These are phyloP conservation scores for Linhomoeus sp. DNA, from an alignment of 2,888 invertebrate genomes.

Conservation along the genomic window DNA sequence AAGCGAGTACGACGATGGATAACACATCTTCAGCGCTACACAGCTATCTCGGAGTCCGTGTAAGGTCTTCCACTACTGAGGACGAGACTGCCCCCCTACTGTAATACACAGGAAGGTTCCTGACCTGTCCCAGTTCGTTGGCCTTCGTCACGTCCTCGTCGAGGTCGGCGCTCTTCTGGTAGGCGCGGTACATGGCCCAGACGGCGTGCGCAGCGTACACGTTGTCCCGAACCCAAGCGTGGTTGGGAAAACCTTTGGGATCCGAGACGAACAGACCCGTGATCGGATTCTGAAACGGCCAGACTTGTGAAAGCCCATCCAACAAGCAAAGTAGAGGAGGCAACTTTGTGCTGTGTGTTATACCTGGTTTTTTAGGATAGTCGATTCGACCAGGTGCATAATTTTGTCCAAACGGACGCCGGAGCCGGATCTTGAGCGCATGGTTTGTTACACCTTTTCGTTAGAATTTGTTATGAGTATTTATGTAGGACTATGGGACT, in stretches of 20 bases:
- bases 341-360: too few relatives aligned
- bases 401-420: conserved; percentile 70
- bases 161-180: conserved; percentile 93
- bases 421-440: conserved; percentile 34
- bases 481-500: too few relatives aligned
- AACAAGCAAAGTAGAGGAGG: too few relatives aligned
- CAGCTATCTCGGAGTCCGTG: too few relatives aligned
- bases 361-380: conserved; percentile 66
- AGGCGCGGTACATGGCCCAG: conserved; percentile 95
- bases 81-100: too few relatives aligned
- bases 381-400: conserved; percentile 73
- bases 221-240: conserved; percentile 98
- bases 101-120: too few relatives aligned
- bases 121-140: conserved; percentile 69
- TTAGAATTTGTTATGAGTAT: too few relatives aligned
- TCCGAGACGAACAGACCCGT: conserved; percentile 84
- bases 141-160: conserved; percentile 96
- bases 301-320: too few relatives aligned
- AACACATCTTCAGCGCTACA: too few relatives aligned
- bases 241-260: conserved; percentile 34
- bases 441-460: too few relatives aligned
- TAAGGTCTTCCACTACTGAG: too few relatives aligned
- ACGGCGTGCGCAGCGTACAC: conserved; percentile 87
- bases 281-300: conserved; percentile 42
- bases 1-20: too few relatives aligned